phyloP scores from a whole-genome alignment of 2,113 vertebrate genomes.

The Nestor notabilis region DNA sequence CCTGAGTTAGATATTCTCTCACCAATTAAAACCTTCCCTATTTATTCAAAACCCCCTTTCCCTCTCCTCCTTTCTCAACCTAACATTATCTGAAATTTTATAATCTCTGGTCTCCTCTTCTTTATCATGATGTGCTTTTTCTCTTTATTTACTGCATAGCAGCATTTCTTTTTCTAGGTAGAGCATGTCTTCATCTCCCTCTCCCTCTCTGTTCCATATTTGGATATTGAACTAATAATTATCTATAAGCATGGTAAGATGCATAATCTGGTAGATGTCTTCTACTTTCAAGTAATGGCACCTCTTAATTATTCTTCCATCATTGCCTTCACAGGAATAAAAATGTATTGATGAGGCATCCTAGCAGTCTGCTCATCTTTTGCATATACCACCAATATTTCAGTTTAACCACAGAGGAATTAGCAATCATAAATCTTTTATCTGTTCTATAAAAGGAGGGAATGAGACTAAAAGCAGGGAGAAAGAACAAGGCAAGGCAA shows the following conservation, averaged over 20 bases:
- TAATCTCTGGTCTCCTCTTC: background rate
- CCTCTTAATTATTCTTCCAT: conserved; percentile 33
- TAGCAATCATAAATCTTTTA: background rate
- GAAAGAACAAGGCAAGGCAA: background rate
- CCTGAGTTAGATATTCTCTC: background rate
- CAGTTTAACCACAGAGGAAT: background rate
- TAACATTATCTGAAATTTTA: conserved; percentile 12
- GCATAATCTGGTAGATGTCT: background rate
- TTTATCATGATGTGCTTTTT: conserved; percentile 20
- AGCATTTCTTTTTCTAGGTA: conserved; percentile 38
- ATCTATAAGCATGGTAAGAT: background rate
- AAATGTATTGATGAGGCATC: background rate
- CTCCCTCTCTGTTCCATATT: background rate
- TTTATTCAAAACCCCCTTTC: background rate
- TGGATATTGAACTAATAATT: conserved; percentile 34
- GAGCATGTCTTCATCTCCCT: conserved; percentile 41
- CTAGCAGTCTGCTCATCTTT: background rate
- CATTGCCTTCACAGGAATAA: conserved; percentile 5
- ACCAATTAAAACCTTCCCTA: background rate
- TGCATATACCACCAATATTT: background rate
- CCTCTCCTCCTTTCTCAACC: background rate
- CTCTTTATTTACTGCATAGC: background rate
- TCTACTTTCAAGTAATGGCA: conserved; percentile 9
- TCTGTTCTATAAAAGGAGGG: background rate
- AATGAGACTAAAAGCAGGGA: background rate